Percentiles rank a stretch among this genome's conserved stretches.
Conservation (phyloP, 2,888 invertebrate genomes). For the Homarus gammarus region DNA sequence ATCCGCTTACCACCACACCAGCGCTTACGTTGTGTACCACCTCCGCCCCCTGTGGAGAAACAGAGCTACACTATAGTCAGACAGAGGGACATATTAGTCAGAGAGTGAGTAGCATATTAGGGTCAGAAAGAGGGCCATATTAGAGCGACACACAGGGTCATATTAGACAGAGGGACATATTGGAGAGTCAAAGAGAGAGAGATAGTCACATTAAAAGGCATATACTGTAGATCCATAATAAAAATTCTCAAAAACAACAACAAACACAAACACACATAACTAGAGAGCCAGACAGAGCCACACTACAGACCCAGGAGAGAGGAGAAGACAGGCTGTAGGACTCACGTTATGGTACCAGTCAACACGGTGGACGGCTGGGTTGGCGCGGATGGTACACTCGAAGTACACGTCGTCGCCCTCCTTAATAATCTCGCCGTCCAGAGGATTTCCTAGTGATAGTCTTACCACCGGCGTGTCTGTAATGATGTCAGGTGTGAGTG, state of each 20-base stretch:
- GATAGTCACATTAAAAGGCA: too few species aligned
- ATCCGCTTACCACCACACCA: slow-evolving; percentile 80
- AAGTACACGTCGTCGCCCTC: slow-evolving; percentile 52
- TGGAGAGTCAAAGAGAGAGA: background rate
- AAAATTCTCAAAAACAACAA: background rate
- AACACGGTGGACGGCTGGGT: slow-evolving; percentile 12
- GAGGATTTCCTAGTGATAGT: slow-evolving; percentile 4
- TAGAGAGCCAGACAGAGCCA: background rate
- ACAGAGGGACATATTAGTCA: background rate
- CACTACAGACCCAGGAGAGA: background rate
- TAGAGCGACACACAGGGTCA: too few species aligned
- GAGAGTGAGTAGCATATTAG: background rate
- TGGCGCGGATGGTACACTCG: slow-evolving; percentile 40
- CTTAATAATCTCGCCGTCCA: slow-evolving; percentile 9
- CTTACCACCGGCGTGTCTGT: slow-evolving; percentile 43
- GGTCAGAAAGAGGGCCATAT: too few species aligned
- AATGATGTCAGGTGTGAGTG: background rate
- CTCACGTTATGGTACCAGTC: slow-evolving; percentile 46
- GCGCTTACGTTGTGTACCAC: slow-evolving; percentile 91
- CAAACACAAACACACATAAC: too few species aligned
- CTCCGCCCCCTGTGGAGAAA: slow-evolving; percentile 85
- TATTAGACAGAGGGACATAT: background rate
- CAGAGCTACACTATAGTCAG: background rate
- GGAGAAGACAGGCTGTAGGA: background rate
- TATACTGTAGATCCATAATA: background rate